Evolutionary conservation across 1,140 invertebrate species (phyloP), one percentile per base, ranked within the genome.

Genomic region (Leptinotarsa texana): DNA sequence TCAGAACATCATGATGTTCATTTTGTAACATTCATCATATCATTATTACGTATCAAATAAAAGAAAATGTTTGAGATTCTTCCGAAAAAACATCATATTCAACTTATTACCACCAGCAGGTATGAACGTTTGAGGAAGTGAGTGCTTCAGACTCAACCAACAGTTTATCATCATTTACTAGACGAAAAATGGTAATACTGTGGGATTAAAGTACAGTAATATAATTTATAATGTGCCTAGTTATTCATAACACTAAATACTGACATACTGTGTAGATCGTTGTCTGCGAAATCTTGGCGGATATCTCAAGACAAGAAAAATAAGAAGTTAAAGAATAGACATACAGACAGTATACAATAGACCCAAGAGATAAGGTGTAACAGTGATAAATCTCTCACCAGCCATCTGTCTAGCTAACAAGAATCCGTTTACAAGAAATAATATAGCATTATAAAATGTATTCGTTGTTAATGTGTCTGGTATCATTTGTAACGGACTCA

Each of bases 131-230:
- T 18, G 15, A 57, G 51, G 51, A 57, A 57, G 17, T 57, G 13
- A 57, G 13, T 57, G n/a, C 15, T 57, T n/a, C n/a, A 0, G 17
- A 4, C 51, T 5, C 51, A 57, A 57, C 51, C 51, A 57, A 57
- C 51, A 57, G 51, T 57, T 57, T 57, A 57, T 57, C 51, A 57
- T 57, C 51, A 57, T 57, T 57, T 57, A 57, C n/a, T 57, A 57
- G 15, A 8, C 4, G n/a, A 57, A 57, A 57, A 57, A 57, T 18
- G 4, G 4, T 57, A 57, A 57, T 57, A 57, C 51, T 57, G 51
- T 57, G 51, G 63, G 63, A 65, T 65, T 65, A 65, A 65, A 65
- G 63, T 65, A 65, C 63, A 65, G 63, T 65, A 65, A 65, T 65
- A 65, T 24, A 65, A 65, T 22, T 65, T 33, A 65, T 57, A 57